These are phyloP conservation scores for Clupea harengus DNA, from an alignment of 2,113 vertebrate genomes.

Conservation along the genomic window DNA sequence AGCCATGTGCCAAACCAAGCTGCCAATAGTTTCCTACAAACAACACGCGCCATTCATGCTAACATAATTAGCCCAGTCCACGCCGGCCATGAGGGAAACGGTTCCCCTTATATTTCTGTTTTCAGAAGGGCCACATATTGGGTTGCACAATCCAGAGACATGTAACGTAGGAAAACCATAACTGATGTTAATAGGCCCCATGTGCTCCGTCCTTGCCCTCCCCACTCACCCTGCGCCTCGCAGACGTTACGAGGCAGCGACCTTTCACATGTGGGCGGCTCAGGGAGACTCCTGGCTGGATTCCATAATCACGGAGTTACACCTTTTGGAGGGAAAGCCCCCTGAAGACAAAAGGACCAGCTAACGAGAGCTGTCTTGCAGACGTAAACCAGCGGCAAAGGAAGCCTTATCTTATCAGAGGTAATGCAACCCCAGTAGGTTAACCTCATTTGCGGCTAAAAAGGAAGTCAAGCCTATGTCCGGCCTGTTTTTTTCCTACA, in stretches of 20 bases:
- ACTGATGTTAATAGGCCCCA: not conserved
- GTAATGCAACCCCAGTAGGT: not conserved
- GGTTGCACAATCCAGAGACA: not conserved
- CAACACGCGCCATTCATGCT: not conserved
- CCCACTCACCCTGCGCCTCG: not conserved
- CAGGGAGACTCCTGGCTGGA: not conserved
- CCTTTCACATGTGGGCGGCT: not conserved
- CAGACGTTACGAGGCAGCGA: not conserved
- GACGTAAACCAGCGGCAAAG: not conserved
- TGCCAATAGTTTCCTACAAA: conserved; percentile 5
- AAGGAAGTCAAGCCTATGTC: not conserved
- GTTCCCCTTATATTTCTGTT: not conserved
- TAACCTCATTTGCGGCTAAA: not conserved
- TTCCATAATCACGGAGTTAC: not conserved
- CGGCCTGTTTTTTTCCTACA: not conserved
- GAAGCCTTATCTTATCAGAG: conserved; percentile 9
- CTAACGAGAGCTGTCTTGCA: not conserved
- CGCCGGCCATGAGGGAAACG: not conserved
- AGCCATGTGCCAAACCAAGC: not conserved
- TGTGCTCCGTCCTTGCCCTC: not conserved
- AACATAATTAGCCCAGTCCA: not conserved
- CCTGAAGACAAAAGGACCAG: not conserved
- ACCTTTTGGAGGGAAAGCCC: not conserved
- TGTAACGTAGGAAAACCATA: not conserved
- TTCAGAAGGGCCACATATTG: not conserved